Evolutionary conservation across 37 sponge, comb jelly and placozoan species (phyloP).

Genomic region (Ephydatia muelleri): DNA sequence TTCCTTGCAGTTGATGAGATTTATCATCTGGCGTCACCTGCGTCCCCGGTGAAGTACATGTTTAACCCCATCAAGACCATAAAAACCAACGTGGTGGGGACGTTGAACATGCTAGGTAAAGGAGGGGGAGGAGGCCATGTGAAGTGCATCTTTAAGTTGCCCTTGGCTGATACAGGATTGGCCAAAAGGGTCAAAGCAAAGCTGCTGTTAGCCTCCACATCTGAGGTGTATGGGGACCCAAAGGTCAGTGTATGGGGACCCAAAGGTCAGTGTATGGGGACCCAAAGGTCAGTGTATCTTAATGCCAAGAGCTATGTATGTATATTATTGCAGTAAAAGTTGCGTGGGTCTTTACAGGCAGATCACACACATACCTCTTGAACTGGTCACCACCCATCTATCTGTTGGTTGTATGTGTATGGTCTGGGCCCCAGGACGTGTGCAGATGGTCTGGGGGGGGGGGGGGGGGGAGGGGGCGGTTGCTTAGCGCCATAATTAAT

Average conservation of each 20-base stretch:
- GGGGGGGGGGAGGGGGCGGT: not conserved
- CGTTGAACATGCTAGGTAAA: conserved; percentile 88
- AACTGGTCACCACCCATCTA: not conserved
- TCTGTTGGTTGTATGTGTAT: not conserved
- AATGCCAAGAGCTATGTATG: too few relatives aligned
- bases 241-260: conserved; percentile 90
- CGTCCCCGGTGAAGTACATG: conserved; percentile 97
- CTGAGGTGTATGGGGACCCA: conserved; percentile 94
- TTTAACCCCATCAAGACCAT: conserved; percentile 91
- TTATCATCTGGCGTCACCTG: conserved; percentile 95
- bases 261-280: conserved; percentile 89
- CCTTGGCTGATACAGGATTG: conserved; percentile 44
- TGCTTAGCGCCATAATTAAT: not conserved
- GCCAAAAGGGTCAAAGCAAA: conserved; percentile 84
- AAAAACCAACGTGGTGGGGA: conserved; percentile 89
- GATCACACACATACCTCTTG: not conserved
- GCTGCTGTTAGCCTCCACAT: conserved; percentile 87
- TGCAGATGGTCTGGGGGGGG: not conserved
- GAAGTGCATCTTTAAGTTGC: not conserved
- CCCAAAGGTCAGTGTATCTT: conserved; percentile 80
- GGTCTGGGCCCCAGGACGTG: too few relatives aligned
- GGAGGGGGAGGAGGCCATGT: too few relatives aligned
- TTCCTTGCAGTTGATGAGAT: conserved; percentile 85
- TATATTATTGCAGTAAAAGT: too few relatives aligned
- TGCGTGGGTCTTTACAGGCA: too few relatives aligned